These are phyloP conservation scores for Chaetops frenatus DNA, from an alignment of 2,113 vertebrate genomes.

Conservation along the genomic window DNA sequence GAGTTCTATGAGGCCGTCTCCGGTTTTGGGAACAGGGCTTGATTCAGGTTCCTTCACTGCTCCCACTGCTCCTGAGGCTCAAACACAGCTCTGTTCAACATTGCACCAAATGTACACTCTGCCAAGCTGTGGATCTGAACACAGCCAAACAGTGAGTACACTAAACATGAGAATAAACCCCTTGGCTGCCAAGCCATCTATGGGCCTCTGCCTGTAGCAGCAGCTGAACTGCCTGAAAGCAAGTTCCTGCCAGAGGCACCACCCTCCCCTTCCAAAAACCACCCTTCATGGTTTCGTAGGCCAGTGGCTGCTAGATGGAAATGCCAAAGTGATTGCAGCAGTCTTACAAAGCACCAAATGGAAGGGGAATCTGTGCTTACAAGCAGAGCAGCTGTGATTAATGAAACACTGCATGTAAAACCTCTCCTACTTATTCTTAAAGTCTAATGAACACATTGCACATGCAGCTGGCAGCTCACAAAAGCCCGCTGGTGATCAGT, in stretches of 20 bases:
- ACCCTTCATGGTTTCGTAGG: not conserved
- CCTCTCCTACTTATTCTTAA: not conserved
- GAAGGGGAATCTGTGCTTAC: not conserved
- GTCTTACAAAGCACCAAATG: not conserved
- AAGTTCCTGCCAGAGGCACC: not conserved
- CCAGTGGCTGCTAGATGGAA: not conserved
- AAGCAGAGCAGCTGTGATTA: constrained; percentile 27
- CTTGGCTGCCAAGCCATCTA: not conserved
- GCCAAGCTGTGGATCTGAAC: not conserved
- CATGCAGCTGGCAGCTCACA: constrained; percentile 46
- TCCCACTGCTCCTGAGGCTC: not conserved
- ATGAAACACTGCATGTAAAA: not conserved
- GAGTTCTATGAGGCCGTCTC: not conserved
- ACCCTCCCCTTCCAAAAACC: not conserved
- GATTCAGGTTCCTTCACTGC: not conserved
- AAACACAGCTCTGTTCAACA: not conserved
- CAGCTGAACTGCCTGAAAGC: not conserved
- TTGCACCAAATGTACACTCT: not conserved
- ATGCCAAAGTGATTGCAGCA: not conserved
- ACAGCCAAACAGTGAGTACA: not conserved
- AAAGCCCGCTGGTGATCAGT: constrained; percentile 4
- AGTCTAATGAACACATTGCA: constrained; percentile 11
- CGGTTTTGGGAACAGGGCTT: not conserved
- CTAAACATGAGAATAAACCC: not conserved
- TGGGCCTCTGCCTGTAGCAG: not conserved